phyloP scores from a whole-genome alignment of 1,140 invertebrate species.

The Bombus waltoni region DNA sequence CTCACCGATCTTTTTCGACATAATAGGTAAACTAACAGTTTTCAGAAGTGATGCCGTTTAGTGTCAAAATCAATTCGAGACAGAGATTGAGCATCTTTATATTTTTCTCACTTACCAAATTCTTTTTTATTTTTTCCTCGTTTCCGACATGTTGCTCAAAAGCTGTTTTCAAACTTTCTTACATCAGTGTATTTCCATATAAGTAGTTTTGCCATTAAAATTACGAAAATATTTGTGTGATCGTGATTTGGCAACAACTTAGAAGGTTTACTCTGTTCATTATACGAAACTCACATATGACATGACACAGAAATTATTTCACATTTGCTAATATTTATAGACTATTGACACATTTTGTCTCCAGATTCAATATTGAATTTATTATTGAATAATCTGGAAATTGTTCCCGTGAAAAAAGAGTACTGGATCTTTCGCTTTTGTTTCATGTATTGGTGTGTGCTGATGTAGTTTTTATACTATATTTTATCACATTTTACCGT shows the following conservation, averaged over 20 bases:
- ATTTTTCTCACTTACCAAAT: not conserved
- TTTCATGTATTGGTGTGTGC: not conserved
- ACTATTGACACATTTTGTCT: not conserved
- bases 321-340: not conserved
- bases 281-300: not conserved
- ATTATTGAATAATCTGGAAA: not conserved
- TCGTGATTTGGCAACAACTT: not conserved
- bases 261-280: not conserved
- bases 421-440: not conserved
- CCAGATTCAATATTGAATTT: not conserved
- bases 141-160: not conserved
- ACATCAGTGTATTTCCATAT: not conserved
- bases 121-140: not conserved
- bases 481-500: not conserved
- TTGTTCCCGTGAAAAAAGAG: not conserved
- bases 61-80: not conserved
- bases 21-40: slow-evolving; percentile 22
- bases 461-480: not conserved
- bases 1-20: not conserved
- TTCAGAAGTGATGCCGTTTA: not conserved
- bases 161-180: not conserved
- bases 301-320: not conserved
- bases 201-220: not conserved
- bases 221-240: not conserved
- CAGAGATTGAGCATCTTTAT: not conserved